Conservation (phyloP, 2,888 invertebrate genomes). For the Argynnis bischoffii region DNA sequence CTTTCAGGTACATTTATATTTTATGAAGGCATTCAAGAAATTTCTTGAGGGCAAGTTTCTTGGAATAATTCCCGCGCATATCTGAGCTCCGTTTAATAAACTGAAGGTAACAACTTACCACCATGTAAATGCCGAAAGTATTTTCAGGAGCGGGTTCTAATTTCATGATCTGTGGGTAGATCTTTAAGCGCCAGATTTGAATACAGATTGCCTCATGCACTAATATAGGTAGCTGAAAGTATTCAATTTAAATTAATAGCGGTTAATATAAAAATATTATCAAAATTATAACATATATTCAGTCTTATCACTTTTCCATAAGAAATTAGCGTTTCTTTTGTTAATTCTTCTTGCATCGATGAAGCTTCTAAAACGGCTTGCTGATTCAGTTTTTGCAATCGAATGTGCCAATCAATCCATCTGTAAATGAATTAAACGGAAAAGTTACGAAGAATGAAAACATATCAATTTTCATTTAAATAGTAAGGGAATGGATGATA, state of each 20-base stretch:
- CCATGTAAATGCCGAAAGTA: slow-evolving; percentile 89
- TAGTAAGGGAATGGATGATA: too few species aligned
- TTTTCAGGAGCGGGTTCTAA: slow-evolving; percentile 85
- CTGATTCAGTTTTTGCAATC: slow-evolving; percentile 92
- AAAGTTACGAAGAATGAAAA: background rate
- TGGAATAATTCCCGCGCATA: too few species aligned
- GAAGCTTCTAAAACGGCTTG: slow-evolving; percentile 93
- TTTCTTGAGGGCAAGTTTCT: too few species aligned
- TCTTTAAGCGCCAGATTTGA: slow-evolving; percentile 92
- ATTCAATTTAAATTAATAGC: slow-evolving; percentile 1
- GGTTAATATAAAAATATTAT: background rate
- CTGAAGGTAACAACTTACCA: slow-evolving; percentile 71
- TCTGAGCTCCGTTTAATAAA: too few species aligned
- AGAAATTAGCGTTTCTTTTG: slow-evolving; percentile 91
- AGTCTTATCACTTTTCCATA: slow-evolving; percentile 84
- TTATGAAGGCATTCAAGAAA: too few species aligned
- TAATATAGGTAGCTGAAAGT: slow-evolving; percentile 84
- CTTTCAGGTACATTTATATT: too few species aligned
- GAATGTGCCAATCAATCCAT: slow-evolving; percentile 92
- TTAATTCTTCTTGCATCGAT: slow-evolving; percentile 89
- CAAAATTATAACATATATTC: background rate
- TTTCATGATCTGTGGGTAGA: slow-evolving; percentile 89
- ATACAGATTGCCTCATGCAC: slow-evolving; percentile 92
- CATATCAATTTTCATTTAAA: background rate
- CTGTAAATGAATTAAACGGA: slow-evolving; percentile 59